Conservation (phyloP, 2,797 vertebrate genomes). For the Eptatretus atami region DNA sequence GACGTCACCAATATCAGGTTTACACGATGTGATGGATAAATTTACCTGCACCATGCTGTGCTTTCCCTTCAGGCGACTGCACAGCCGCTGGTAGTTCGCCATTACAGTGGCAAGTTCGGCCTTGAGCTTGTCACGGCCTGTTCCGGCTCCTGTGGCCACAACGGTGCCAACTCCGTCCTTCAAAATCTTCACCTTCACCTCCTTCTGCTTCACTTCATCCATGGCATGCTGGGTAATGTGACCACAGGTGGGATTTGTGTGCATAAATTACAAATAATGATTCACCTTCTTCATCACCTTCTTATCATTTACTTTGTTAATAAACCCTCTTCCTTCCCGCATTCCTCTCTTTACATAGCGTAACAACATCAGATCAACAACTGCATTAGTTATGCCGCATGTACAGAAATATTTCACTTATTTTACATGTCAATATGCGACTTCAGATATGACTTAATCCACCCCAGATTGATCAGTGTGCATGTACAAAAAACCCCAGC, state of each 20-base stretch:
- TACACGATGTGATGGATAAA: constrained; percentile 6
- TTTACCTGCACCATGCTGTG: constrained; percentile 78
- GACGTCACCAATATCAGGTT: neutral
- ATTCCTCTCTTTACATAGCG: no score
- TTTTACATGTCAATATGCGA: no score
- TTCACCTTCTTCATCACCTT: no score
- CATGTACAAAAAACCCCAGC: no score
- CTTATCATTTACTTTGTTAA: no score
- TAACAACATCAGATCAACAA: no score
- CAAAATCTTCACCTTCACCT: constrained; percentile 68
- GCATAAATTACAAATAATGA: no score
- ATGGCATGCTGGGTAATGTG: constrained; percentile 37
- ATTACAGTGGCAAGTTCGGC: constrained; percentile 51
- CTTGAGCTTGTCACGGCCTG: constrained; percentile 52
- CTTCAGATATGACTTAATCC: no score
- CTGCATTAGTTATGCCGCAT: no score
- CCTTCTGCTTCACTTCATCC: constrained; percentile 71
- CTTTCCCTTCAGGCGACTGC: constrained; percentile 66
- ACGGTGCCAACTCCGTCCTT: constrained; percentile 63
- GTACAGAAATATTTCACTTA: no score
- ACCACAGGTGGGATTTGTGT: neutral
- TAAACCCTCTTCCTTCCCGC: no score
- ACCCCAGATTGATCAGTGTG: no score
- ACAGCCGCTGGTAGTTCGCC: constrained; percentile 55
- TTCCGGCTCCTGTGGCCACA: constrained; percentile 51